Percentiles rank a stretch among this genome's conserved stretches.
phyloP scores from a whole-genome alignment of 2,888 invertebrate genomes.

The Acanthoscelides obtectus region DNA sequence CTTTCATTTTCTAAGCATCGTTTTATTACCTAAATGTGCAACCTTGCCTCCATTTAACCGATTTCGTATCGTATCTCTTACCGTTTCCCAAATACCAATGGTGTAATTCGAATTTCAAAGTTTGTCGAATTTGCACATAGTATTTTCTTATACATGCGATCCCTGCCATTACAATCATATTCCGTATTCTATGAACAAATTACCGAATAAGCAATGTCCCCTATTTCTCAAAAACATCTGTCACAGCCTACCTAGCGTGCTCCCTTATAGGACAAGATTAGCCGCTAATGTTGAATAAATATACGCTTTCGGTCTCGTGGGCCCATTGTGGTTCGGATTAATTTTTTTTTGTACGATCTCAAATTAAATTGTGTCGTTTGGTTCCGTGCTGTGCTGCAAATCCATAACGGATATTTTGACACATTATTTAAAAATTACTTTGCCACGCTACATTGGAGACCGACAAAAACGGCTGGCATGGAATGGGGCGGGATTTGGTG shows the following conservation, averaged over 20 bases:
- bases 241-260: constrained; percentile 4
- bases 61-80: too few relatives aligned
- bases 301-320: constrained; percentile 33
- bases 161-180: too few relatives aligned
- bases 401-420: constrained; percentile 39
- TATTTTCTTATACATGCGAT: too few relatives aligned
- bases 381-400: constrained; percentile 35
- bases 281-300: constrained; percentile 38
- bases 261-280: constrained; percentile 19
- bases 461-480: not conserved
- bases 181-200: not conserved
- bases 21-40: too few relatives aligned
- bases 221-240: constrained; percentile 11
- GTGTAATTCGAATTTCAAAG: too few relatives aligned
- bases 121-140: too few relatives aligned
- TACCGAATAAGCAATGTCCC: not conserved
- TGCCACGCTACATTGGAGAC: not conserved
- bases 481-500: not conserved
- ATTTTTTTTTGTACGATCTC: constrained; percentile 37
- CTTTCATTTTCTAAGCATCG: too few relatives aligned
- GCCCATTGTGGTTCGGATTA: constrained; percentile 37
- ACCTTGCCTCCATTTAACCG: too few relatives aligned
- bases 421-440: constrained; percentile 18
- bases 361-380: constrained; percentile 40
- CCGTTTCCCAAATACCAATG: too few relatives aligned